Percentiles rank a stretch among this genome's conserved stretches.
These are phyloP conservation scores for Hemibagrus guttatus DNA, from an alignment of 2,797 vertebrate genomes.

Conservation along the genomic window DNA sequence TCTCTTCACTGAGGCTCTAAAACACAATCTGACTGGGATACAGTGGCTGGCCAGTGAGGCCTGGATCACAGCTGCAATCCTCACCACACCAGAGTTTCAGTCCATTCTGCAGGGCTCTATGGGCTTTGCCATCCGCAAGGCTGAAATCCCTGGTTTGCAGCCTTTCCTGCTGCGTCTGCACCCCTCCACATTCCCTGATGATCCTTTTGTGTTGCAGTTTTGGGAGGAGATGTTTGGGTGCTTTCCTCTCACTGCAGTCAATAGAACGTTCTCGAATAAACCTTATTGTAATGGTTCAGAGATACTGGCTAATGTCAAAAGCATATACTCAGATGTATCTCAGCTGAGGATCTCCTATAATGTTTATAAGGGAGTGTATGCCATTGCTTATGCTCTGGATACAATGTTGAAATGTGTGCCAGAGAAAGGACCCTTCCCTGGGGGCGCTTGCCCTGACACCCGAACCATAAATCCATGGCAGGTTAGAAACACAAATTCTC, in stretches of 20 bases:
- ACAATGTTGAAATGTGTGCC: slow-evolving; percentile 69
- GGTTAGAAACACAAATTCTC: slow-evolving; percentile 62
- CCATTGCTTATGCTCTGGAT: slow-evolving; percentile 70
- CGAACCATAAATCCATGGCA: slow-evolving; percentile 72
- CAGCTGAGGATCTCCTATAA: slow-evolving; percentile 83
- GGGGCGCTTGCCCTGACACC: slow-evolving; percentile 65
- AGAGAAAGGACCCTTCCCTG: slow-evolving; percentile 64
- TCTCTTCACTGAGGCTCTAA: slow-evolving; percentile 72
- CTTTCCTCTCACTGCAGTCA: slow-evolving; percentile 52
- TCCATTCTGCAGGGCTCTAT: slow-evolving; percentile 75
- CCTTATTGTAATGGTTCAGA: slow-evolving; percentile 73
- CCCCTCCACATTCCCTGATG: slow-evolving; percentile 61
- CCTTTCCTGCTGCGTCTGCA: slow-evolving; percentile 74
- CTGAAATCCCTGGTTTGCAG: slow-evolving; percentile 70
- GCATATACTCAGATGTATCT: slow-evolving; percentile 81
- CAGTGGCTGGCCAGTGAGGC: slow-evolving; percentile 83
- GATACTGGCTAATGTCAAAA: slow-evolving; percentile 64
- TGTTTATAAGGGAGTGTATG: slow-evolving; percentile 80
- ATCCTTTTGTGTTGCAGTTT: slow-evolving; percentile 75
- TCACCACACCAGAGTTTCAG: slow-evolving; percentile 72
- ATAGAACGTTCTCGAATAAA: slow-evolving; percentile 41
- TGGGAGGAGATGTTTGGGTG: slow-evolving; percentile 80
- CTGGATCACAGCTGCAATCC: slow-evolving; percentile 80
- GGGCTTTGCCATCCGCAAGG: slow-evolving; percentile 77
- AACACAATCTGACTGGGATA: slow-evolving; percentile 73